Conservation (phyloP, 2,888 invertebrate species). For the Drosophila prostipennis region DNA sequence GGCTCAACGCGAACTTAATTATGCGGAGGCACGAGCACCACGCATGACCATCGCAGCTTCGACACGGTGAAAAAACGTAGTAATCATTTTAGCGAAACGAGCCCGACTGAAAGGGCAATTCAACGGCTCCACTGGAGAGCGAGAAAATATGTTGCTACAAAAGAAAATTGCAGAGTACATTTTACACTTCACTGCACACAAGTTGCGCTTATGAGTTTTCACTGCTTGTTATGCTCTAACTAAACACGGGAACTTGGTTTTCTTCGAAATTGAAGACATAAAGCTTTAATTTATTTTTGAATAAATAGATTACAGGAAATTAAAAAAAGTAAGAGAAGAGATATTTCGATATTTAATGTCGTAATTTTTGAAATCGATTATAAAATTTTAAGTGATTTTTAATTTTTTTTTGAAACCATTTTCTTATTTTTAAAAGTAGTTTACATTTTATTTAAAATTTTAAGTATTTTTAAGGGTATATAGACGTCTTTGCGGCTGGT, state of each 20-base stretch:
- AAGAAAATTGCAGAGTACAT: constrained; percentile 49
- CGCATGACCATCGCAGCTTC: constrained; percentile 40
- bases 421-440: no score
- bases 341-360: no score
- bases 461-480: no score
- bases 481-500: not conserved
- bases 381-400: no score
- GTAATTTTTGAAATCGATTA: no score
- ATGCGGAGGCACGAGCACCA: constrained; percentile 62
- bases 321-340: not conserved
- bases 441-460: no score
- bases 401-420: no score
- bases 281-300: not conserved
- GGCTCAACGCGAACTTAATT: constrained; percentile 59
- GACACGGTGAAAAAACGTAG: constrained; percentile 17
- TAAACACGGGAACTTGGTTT: constrained; percentile 4
- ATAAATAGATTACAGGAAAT: not conserved
- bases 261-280: not conserved
- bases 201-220: constrained; percentile 52
- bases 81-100: constrained; percentile 34
- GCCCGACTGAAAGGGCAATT: constrained; percentile 41
- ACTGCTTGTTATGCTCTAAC: constrained; percentile 10
- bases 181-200: constrained; percentile 46
- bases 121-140: constrained; percentile 18
- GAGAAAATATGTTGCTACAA: constrained; percentile 35